phyloP scores from a whole-genome alignment of 2,888 invertebrate genomes.

The Tholera decimalis region DNA sequence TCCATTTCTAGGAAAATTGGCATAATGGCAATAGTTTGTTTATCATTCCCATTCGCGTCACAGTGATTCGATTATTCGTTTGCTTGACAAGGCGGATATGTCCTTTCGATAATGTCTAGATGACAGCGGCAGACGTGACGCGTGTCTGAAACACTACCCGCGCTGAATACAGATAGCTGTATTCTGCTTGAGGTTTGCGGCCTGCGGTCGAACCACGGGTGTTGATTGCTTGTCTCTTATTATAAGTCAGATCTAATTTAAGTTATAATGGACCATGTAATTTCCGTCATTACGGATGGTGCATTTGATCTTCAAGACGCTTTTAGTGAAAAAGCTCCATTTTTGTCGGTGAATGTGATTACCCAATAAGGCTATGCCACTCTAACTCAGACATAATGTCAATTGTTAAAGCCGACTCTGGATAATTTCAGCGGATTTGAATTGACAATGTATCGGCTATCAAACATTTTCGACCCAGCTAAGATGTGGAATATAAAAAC shows the following conservation, averaged over 20 bases:
- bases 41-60: slow-evolving; percentile 47
- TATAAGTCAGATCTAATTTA: slow-evolving; percentile 37
- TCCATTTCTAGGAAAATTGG: slow-evolving; percentile 40
- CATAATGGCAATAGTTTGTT: slow-evolving; percentile 35
- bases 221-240: slow-evolving; percentile 69
- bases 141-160: slow-evolving; percentile 71
- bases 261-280: slow-evolving; percentile 30
- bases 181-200: slow-evolving; percentile 73
- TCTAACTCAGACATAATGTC: no score
- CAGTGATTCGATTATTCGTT: slow-evolving; percentile 46
- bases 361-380: no score
- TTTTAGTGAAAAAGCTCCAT: no score
- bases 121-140: slow-evolving; percentile 61
- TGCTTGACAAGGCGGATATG: slow-evolving; percentile 48
- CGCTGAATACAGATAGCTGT: slow-evolving; percentile 70
- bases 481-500: background rate
- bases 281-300: slow-evolving; percentile 9
- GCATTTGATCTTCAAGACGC: background rate
- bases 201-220: slow-evolving; percentile 70
- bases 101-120: slow-evolving; percentile 57
- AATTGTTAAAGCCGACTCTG: no score
- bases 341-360: no score
- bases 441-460: background rate
- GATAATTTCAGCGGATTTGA: background rate
- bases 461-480: background rate